These are phyloP conservation scores for Mastomys natalensis DNA, from an alignment of 2,113 vertebrate genomes.

Conservation along the genomic window DNA sequence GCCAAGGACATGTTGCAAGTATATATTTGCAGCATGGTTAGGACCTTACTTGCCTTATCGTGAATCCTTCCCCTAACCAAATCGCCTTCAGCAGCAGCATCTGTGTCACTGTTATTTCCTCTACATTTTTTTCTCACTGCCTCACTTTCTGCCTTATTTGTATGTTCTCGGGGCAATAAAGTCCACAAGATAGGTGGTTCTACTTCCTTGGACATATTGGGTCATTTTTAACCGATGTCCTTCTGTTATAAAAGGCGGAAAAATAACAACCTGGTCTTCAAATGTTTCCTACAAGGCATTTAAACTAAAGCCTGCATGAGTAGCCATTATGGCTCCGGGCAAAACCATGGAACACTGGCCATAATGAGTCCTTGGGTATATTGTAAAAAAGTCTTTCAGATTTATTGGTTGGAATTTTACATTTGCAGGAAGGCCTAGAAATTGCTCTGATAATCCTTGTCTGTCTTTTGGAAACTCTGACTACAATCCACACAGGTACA, in stretches of 20 bases:
- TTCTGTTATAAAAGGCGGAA: slow-evolving; percentile 43
- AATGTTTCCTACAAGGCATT: slow-evolving; percentile 64
- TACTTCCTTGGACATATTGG: background rate
- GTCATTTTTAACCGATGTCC: slow-evolving; percentile 47
- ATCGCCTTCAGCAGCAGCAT: background rate
- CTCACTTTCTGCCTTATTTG: slow-evolving; percentile 18
- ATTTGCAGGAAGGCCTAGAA: slow-evolving; percentile 44
- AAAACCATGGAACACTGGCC: slow-evolving; percentile 54
- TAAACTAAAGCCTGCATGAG: slow-evolving; percentile 53
- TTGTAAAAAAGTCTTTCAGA: slow-evolving; percentile 52
- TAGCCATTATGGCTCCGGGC: slow-evolving; percentile 35
- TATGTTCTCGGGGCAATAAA: background rate
- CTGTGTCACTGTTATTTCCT: background rate
- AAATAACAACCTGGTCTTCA: slow-evolving; percentile 54
- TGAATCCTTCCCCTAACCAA: background rate
- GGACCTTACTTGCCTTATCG: background rate
- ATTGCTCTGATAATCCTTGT: background rate
- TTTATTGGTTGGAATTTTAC: slow-evolving; percentile 59
- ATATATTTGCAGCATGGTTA: background rate
- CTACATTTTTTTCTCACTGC: background rate
- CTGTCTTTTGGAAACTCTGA: slow-evolving; percentile 1
- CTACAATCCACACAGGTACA: background rate
- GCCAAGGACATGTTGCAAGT: background rate
- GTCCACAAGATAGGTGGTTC: background rate
- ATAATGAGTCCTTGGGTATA: slow-evolving; percentile 53